Base-by-base conservation (phyloP, 2,888 invertebrate genomes). In the Piscicola geometra region DNA sequence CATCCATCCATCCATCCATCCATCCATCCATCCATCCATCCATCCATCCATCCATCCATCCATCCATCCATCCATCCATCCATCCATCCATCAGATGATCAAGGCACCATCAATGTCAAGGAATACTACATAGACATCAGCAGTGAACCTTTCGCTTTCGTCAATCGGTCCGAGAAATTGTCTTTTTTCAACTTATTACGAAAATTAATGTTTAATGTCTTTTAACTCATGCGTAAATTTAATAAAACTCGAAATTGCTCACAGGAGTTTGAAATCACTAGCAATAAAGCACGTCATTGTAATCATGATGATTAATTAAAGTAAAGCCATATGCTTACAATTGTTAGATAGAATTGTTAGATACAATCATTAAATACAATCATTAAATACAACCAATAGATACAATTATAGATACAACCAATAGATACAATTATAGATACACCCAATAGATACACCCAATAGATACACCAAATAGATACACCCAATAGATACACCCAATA, bases 1-100 rank as follows among this genome's bases (percentile, higher is more conserved):
- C 68, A 68, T 68, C 35, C 35, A 68, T 25, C 35, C 68, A 68
- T 68, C 35, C 35, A 68, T 68, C 35, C 35, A 41, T 9, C 41
- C 5, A 41, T 41, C 41, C 41, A 41, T 41, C 41, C 41, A 41
- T 9, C 41, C 41, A 28, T 68, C 35, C 30, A 32, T 68, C 35
- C 68, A 68, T 9, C 35, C 68, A n/a, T 25, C 60, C 21, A 21
- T n/a, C n/a, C n/a, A n/a, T 21, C 5, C n/a, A 25, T 21, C 3
- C 25, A 25, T 21, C 21, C n/a, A 9, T 56, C n/a, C 25, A 56
- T 56, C 5, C n/a, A 56, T 56, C 3, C 9, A 5, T 3, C n/a
- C 15, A 9, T 5, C n/a, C 3, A 5, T 56, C 60, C 9, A 56
- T n/a, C 60, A 56, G 60, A 21, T 18, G 60, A 25, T 9, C 5